These are phyloP conservation scores for Phortica okadai DNA, from an alignment of 2,888 invertebrate genomes.

Conservation along the genomic window DNA sequence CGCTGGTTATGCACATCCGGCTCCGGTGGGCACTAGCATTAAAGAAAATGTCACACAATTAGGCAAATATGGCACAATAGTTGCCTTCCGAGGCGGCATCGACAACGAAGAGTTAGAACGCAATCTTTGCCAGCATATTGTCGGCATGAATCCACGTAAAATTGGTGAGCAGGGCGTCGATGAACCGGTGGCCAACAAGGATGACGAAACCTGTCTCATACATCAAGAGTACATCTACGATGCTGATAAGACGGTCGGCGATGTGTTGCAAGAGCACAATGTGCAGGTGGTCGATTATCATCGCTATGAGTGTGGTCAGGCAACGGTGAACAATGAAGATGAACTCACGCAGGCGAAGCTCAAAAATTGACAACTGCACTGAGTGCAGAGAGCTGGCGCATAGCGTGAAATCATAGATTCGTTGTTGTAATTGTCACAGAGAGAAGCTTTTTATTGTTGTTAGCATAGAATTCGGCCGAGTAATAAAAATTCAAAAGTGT, in stretches of 20 bases:
- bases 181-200: slow-evolving; percentile 80
- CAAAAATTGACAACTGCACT: slow-evolving; percentile 55
- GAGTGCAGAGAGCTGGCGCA: slow-evolving; percentile 26
- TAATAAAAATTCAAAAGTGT: slow-evolving; percentile 46
- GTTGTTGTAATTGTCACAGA: slow-evolving; percentile 24
- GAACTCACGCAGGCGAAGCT: slow-evolving; percentile 62
- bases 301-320: slow-evolving; percentile 92
- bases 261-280: slow-evolving; percentile 82
- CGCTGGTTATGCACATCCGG: slow-evolving; percentile 86
- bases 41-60: slow-evolving; percentile 78
- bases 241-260: slow-evolving; percentile 84
- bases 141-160: slow-evolving; percentile 89
- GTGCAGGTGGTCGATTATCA: slow-evolving; percentile 87
- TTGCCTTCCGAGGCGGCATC: slow-evolving; percentile 82
- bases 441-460: slow-evolving; percentile 26
- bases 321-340: slow-evolving; percentile 54
- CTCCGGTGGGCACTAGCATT: slow-evolving; percentile 76
- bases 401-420: slow-evolving; percentile 45
- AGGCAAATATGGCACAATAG: slow-evolving; percentile 91
- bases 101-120: slow-evolving; percentile 79
- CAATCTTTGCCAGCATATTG: slow-evolving; percentile 93
- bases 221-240: slow-evolving; percentile 93
- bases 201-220: slow-evolving; percentile 88
- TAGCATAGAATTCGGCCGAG: neutral
- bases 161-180: slow-evolving; percentile 83